Base-by-base conservation (phyloP, 2,113 vertebrate species). In the Rhinoderma darwinii region DNA sequence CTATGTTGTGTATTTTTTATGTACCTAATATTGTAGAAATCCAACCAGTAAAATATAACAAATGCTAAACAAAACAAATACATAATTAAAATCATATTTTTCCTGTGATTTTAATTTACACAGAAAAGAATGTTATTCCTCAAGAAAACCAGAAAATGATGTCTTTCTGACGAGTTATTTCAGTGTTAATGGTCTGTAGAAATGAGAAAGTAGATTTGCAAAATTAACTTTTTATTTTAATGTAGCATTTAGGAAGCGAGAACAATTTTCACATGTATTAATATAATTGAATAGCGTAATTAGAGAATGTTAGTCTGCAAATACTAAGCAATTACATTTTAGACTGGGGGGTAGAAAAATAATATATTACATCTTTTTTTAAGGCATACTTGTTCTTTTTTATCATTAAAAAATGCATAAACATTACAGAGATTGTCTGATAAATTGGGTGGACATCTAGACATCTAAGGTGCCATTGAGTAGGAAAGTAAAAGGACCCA, bases 151-250 rank as follows among this genome's bases (percentile, higher is more conserved):
- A 35, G 17, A 37, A 59, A 63, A 61, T 30, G 25, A 63, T 43
- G 22, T 66, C 25, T 68, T 68, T 39, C 77, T 86, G 74, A 66
- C 20, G 41, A 63, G 84, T 68, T 78, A 63, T 86, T 86, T 78
- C 27, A 78, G 37, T 86, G 74, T 78, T 86, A 79, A 66, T 86
- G 41, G 59, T 77, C 59, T 78, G 75, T 78, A 78, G 27, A 68
- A 68, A 84, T 84, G 68, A 84, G 68, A 75, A 59, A 75, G 35
- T 27, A 66, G 51, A 85, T 85, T 75, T 77, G 74, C 74, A 66
- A 78, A 85, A 84, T 84, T 73, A 84, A 74, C 63, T 84, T 80
- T 74, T 39, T 59, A 66, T 85, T 66, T 77, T 63, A 85, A 76
- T 77, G 54, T 6, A 79, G 75, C 61, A 68, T 78, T 78, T 68